Conservation (phyloP, 2,113 vertebrate species). For the Oryzias curvinotus region DNA sequence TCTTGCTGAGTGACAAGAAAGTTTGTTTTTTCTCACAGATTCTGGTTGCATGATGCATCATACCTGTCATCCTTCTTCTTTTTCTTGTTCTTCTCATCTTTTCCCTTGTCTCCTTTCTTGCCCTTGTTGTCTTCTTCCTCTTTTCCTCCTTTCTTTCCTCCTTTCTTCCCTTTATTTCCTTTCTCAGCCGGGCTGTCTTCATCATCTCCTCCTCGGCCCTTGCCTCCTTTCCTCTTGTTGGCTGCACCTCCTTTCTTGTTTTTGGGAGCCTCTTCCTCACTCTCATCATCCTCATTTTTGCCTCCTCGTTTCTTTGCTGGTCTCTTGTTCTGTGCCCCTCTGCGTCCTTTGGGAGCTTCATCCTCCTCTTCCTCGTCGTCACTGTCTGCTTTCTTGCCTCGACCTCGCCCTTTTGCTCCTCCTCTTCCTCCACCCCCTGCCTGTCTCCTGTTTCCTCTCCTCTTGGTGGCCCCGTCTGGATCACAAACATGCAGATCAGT, state of each 20-base stretch:
- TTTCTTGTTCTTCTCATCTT: conserved; percentile 72
- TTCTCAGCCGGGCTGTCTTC: conserved; percentile 59
- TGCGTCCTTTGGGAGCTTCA: conserved; percentile 62
- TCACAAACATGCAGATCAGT: not conserved
- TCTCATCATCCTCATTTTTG: conserved; percentile 58
- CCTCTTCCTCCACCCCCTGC: conserved; percentile 54
- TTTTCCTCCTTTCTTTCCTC: conserved; percentile 65
- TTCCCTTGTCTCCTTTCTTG: conserved; percentile 61
- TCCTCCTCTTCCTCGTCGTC: conserved; percentile 71
- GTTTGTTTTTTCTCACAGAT: not conserved
- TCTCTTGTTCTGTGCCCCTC: conserved; percentile 66
- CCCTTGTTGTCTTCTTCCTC: conserved; percentile 63
- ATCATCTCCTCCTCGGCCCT: conserved; percentile 57
- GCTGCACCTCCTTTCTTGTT: conserved; percentile 54
- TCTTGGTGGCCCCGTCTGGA: conserved; percentile 56
- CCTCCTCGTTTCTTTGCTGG: conserved; percentile 38
- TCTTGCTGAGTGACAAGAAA: not conserved
- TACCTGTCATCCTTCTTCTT: conserved; percentile 77
- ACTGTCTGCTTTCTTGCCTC: conserved; percentile 57
- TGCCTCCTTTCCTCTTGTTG: conserved; percentile 59
- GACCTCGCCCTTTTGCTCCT: conserved; percentile 45
- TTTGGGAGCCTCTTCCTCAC: conserved; percentile 58
- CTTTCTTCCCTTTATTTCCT: conserved; percentile 55
- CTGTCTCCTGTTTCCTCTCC: conserved; percentile 56
- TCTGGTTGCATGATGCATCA: not conserved